Percentiles rank a stretch among this genome's conserved stretches.
These are phyloP conservation scores for Dromococcyx pavoninus DNA, from an alignment of 2,797 vertebrate species.

Conservation along the genomic window DNA sequence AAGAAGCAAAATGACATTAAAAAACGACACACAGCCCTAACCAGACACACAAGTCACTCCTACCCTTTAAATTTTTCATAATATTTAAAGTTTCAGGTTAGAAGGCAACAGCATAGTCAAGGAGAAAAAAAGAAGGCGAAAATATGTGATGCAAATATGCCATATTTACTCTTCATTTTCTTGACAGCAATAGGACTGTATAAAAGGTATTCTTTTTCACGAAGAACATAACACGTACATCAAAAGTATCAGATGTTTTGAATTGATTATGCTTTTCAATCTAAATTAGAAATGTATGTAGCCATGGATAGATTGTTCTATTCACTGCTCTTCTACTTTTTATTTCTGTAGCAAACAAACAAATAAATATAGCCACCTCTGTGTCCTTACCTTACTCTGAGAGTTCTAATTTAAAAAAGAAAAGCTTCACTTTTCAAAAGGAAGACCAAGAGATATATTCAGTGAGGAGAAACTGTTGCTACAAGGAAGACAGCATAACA, in stretches of 20 bases:
- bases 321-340: not conserved
- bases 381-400: not conserved
- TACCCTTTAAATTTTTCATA: not conserved
- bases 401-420: not conserved
- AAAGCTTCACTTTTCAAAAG: not conserved
- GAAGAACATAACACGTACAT: not conserved
- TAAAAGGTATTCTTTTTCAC: accelerated
- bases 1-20: not conserved
- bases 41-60: not conserved
- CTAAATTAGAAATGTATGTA: not conserved
- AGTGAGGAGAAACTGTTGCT: not conserved
- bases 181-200: not conserved
- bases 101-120: not conserved
- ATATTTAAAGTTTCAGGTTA: not conserved
- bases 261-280: not conserved
- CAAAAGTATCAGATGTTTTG: not conserved
- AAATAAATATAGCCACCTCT: not conserved
- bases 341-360: not conserved
- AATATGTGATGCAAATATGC: not conserved
- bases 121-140: not conserved
- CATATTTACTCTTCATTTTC: not conserved
- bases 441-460: not conserved
- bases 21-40: too few species aligned
- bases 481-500: not conserved
- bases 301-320: not conserved